Base-by-base conservation (phyloP, 1,140 invertebrate genomes). In the Panagrolaimus sp. region DNA sequence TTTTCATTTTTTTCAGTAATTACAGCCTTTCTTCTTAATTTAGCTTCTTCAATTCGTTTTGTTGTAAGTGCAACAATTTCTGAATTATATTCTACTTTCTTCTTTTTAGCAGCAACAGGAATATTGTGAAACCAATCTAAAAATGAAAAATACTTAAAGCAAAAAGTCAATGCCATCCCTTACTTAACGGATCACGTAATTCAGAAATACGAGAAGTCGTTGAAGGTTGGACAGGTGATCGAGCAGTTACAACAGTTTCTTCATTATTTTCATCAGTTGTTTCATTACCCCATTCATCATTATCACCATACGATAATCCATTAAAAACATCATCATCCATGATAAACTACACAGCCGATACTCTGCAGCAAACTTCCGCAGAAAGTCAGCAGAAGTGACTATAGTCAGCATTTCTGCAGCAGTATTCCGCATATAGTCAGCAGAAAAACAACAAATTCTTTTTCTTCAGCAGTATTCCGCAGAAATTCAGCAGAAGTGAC, bases 271-370 rank as follows among this genome's bases (percentile, higher is more conserved):
- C 51, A 13, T 20, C 14, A 11, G 51, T 16, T 27, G 1, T 7
- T 4, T 38, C 7, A 38, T 38, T 8, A 27, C n/a, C 51, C 51
- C 51, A 57, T 20, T 9, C 51, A 57, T 57, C 51, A 57, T 57
- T 27, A 57, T 57, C 51, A 11, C 51, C 51, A 57, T 57, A 57
- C 4, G 51, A 57, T 57, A 57, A 57, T 11, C 51, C 51, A 16
- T 57, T 57, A 57, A 57, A 57, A 57, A 57, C 51, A 57, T 57
- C 51, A 27, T 57, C 51, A 27, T 57, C 51, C 51, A 57, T 57
- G n/a, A n/a, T n/a, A n/a, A n/a, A n/a, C n/a, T n/a, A n/a, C n/a
- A n/a, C n/a, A n/a, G n/a, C n/a, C n/a, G n/a, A n/a, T n/a, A n/a
- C n/a, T n/a, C n/a, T n/a, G n/a, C n/a, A n/a, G n/a, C n/a, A n/a